These are phyloP conservation scores for Ypsolopha sequella DNA, from an alignment of 2,888 invertebrate species.

Conservation along the genomic window DNA sequence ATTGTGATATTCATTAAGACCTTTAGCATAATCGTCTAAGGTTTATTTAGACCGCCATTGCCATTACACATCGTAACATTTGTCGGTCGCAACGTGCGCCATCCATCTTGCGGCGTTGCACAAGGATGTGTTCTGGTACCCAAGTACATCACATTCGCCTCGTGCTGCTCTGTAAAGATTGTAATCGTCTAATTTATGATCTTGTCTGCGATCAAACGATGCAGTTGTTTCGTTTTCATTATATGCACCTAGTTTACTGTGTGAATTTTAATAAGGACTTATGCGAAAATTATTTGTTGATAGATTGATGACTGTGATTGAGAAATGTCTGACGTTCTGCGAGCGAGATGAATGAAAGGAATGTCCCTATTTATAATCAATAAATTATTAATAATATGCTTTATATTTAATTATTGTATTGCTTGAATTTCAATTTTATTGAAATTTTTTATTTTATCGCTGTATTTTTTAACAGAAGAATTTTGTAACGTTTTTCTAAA, in stretches of 20 bases:
- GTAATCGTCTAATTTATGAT: slow-evolving; percentile 49
- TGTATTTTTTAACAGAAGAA: too few relatives aligned
- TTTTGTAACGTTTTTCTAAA: too few relatives aligned
- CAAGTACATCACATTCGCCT: slow-evolving; percentile 1
- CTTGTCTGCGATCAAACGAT: slow-evolving; percentile 17
- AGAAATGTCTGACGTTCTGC: too few relatives aligned
- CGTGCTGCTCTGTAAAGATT: slow-evolving; percentile 31
- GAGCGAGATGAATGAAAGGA: too few relatives aligned
- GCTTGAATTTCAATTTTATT: too few relatives aligned
- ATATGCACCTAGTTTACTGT: not conserved
- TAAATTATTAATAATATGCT: too few relatives aligned
- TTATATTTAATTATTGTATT: too few relatives aligned
- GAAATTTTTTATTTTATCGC: too few relatives aligned
- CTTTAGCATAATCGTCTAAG: slow-evolving; percentile 6
- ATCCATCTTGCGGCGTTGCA: not conserved
- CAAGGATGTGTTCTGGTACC: slow-evolving; percentile 1
- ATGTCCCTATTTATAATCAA: too few relatives aligned
- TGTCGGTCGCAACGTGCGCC: not conserved
- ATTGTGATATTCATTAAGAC: slow-evolving; percentile 2
- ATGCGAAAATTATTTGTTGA: too few relatives aligned
- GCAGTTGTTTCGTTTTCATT: slow-evolving; percentile 2
- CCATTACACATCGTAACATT: not conserved
- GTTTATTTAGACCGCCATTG: not conserved
- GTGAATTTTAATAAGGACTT: too few relatives aligned
- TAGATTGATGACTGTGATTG: too few relatives aligned